Percentiles rank a stretch among this genome's conserved stretches.
Conservation (phyloP, 1,140 invertebrate species). For the Apis florea region DNA sequence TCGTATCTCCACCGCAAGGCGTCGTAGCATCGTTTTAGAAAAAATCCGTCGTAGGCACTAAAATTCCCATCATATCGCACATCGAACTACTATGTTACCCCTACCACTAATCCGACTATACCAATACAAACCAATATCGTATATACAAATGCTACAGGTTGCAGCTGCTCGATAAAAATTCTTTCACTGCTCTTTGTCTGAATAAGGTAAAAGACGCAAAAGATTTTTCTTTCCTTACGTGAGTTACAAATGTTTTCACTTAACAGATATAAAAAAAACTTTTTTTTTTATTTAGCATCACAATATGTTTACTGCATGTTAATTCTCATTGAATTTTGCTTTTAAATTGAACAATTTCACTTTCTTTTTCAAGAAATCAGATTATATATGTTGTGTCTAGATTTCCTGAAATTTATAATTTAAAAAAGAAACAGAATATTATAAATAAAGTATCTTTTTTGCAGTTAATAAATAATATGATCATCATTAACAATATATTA, state of each 20-base stretch:
- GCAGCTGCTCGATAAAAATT: conserved; percentile 71
- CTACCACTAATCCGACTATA: conserved; percentile 28
- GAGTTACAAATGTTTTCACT: conserved; percentile 15
- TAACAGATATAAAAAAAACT: background rate
- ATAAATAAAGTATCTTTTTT: background rate
- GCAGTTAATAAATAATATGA: background rate
- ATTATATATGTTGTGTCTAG: background rate
- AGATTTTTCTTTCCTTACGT: conserved; percentile 51
- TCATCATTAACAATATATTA: no score
- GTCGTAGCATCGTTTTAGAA: conserved; percentile 36
- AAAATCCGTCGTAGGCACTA: conserved; percentile 37
- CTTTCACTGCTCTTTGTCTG: conserved; percentile 54
- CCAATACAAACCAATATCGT: conserved; percentile 1
- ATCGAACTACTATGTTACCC: conserved; percentile 46
- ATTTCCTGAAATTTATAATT: background rate
- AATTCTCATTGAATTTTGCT: background rate
- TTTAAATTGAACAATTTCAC: conserved; percentile 8
- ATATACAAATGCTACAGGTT: conserved; percentile 68
- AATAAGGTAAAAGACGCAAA: conserved; percentile 21
- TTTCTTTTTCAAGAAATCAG: conserved; percentile 6
- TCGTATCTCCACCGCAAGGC: conserved; percentile 22
- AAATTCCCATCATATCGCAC: conserved; percentile 49
- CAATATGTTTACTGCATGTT: background rate
- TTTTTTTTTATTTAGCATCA: background rate
- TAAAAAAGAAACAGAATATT: background rate